A percentile compares a stretch with the other conserved stretches of the same genome.
Evolutionary conservation across 2,797 vertebrate species (phyloP).

Genomic region (Argya squamiceps): DNA sequence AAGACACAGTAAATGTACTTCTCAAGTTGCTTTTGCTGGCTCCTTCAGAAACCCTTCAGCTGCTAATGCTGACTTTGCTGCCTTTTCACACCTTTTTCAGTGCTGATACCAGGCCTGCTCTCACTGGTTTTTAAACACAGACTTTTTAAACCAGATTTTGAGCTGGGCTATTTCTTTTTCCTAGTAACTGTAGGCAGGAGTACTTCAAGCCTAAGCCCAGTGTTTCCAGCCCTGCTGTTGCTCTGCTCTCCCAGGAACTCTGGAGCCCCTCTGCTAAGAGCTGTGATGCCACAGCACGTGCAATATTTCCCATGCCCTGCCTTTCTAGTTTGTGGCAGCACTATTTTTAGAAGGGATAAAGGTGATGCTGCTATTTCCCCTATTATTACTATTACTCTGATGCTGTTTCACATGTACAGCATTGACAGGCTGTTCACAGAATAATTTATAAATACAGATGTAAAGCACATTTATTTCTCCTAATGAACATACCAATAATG

Average conservation of each 20-base stretch:
- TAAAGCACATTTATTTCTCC: conserved; percentile 14
- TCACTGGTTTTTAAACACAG: neutral
- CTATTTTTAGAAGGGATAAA: neutral
- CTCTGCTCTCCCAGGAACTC: neutral
- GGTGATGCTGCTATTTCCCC: neutral
- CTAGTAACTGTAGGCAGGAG: neutral
- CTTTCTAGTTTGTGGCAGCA: neutral
- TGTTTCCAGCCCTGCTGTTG: neutral
- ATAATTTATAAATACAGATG: conserved; percentile 32
- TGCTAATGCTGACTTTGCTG: neutral
- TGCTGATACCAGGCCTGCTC: neutral
- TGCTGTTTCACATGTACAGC: neutral
- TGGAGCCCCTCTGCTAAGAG: neutral
- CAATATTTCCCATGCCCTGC: neutral
- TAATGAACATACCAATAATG: conserved; percentile 46
- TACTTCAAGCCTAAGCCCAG: neutral
- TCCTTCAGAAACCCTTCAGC: neutral
- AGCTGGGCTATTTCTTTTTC: neutral
- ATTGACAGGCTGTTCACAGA: neutral
- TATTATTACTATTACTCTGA: neutral
- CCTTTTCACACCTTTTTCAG: neutral
- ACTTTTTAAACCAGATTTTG: neutral
- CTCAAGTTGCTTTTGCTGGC: neutral
- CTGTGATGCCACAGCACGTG: rapidly evolving
- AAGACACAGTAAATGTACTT: neutral